Evolutionary conservation across 2,113 vertebrate species (phyloP).

Genomic region (Sminthopsis crassicaudata): DNA sequence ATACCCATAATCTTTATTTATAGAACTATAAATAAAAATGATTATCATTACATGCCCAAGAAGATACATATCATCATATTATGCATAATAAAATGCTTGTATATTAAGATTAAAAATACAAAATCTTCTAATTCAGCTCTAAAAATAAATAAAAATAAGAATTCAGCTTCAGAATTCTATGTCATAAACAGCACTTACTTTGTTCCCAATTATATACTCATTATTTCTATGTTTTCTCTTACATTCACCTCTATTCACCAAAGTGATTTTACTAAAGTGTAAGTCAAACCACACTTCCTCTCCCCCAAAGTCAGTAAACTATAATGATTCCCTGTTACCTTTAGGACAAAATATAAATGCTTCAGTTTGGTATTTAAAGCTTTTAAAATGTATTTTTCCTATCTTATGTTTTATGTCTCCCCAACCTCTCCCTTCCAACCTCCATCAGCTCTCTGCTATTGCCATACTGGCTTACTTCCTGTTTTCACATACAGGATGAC

Average conservation of each 20-base stretch:
- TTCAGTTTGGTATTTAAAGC: background rate
- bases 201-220: constrained; percentile 3
- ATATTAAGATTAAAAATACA: constrained; percentile 9
- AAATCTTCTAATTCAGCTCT: constrained; percentile 22
- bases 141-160: too few relatives aligned
- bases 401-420: background rate
- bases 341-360: background rate
- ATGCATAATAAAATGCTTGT: constrained; percentile 38
- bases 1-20: background rate
- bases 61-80: constrained; percentile 14
- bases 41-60: background rate
- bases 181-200: background rate
- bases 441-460: background rate
- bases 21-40: background rate
- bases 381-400: background rate
- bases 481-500: background rate
- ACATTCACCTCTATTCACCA: background rate
- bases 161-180: background rate
- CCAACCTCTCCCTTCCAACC: background rate
- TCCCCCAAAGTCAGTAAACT: background rate
- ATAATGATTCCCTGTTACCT: background rate
- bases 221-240: constrained; percentile 41
- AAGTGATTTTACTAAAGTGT: background rate
- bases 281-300: background rate
- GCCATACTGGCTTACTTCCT: background rate